A percentile compares a stretch with the other conserved stretches of the same genome.
Conservation (phyloP, 2,888 invertebrate genomes). For the Magallana nippona region DNA sequence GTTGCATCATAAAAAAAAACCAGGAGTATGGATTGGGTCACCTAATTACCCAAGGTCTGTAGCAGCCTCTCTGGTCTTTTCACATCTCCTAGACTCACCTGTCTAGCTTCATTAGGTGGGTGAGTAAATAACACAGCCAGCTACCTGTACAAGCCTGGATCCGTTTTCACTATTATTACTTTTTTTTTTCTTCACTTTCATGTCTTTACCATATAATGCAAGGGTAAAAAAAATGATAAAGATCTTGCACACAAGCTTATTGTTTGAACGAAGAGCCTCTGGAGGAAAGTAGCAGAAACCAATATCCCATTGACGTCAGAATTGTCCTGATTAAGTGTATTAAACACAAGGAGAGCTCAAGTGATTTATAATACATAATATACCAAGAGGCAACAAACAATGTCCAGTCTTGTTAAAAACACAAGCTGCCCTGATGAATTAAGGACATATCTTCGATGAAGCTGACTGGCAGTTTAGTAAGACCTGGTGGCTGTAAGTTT, state of each 20-base stretch:
- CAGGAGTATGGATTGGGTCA: neutral
- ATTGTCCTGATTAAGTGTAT: neutral
- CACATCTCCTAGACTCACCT: neutral
- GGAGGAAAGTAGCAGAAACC: conserved; percentile 24
- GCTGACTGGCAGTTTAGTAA: neutral
- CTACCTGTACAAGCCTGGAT: conserved; percentile 9
- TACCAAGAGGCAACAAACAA: neutral
- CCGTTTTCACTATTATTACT: conserved; percentile 16
- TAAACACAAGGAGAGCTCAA: conserved; percentile 13
- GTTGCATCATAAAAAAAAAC: neutral
- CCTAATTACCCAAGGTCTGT: neutral
- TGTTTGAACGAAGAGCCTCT: conserved; percentile 16
- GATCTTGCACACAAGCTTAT: conserved; percentile 23
- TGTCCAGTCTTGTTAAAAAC: conserved; percentile 30
- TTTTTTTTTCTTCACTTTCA: conserved; percentile 17
- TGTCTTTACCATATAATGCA: conserved; percentile 18
- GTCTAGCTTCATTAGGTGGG: neutral
- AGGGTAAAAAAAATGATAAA: conserved; percentile 7
- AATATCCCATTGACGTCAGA: conserved; percentile 30
- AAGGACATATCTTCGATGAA: neutral
- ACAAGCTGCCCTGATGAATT: neutral
- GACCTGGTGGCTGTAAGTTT: conserved; percentile 6
- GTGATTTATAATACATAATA: conserved; percentile 24
- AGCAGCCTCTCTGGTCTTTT: neutral
- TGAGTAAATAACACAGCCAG: neutral